Evolutionary conservation across 2,797 vertebrate species (phyloP).

Genomic region (Amblyopsis hoosieri): DNA sequence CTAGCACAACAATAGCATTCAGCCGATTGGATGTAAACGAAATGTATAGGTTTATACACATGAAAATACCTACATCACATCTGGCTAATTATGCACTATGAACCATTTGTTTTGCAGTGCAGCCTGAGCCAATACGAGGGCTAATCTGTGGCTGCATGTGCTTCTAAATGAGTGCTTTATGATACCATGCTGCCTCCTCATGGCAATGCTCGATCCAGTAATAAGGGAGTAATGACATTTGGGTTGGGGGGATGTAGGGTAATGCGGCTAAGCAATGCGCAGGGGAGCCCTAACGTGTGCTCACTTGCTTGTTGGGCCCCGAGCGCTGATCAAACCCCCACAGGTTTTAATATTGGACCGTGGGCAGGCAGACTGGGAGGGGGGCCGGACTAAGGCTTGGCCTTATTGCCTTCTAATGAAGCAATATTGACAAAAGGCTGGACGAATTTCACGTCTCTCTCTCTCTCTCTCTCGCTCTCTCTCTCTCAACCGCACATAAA

Average conservation of each 20-base stretch:
- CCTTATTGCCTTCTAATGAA: constrained; percentile 80
- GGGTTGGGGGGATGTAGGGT: constrained; percentile 72
- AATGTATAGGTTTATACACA: too few species aligned
- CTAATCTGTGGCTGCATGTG: constrained; percentile 74
- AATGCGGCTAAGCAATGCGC: constrained; percentile 82
- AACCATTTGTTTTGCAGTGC: constrained; percentile 38
- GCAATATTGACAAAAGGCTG: constrained; percentile 78
- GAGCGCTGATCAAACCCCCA: constrained; percentile 77
- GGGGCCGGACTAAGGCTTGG: constrained; percentile 36
- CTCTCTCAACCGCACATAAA: constrained; percentile 37
- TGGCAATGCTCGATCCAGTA: constrained; percentile 71
- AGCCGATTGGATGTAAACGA: too few species aligned
- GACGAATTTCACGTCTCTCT: constrained; percentile 67
- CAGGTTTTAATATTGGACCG: constrained; percentile 75
- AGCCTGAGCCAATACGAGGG: constrained; percentile 48
- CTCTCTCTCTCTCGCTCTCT: constrained; percentile 21
- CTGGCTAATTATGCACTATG: background rate
- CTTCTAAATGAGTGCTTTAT: constrained; percentile 78
- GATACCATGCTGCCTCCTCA: constrained; percentile 70
- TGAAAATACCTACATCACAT: background rate
- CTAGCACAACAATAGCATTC: too few species aligned
- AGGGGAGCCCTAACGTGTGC: constrained; percentile 53
- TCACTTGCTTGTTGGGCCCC: constrained; percentile 74
- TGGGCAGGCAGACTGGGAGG: constrained; percentile 43
- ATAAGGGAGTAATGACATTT: constrained; percentile 84